phyloP scores from a whole-genome alignment of 2,888 invertebrate species.

The Heliconius cydno region DNA sequence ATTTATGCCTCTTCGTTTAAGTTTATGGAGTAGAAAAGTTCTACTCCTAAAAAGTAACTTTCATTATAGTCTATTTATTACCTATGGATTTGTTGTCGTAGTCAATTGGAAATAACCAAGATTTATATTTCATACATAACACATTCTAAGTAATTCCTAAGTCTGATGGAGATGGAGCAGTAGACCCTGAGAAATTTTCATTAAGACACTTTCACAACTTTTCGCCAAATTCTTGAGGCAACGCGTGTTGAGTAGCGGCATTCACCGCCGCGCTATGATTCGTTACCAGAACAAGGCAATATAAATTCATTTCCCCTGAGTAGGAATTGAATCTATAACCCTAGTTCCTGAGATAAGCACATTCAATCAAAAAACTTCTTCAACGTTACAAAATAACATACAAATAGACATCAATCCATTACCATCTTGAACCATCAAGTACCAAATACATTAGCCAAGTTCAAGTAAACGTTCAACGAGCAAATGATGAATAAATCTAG shows the following conservation, averaged over 20 bases:
- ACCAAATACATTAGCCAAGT: background rate
- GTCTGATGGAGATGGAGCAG: too few species aligned
- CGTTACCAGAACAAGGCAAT: background rate
- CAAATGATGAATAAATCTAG: constrained; percentile 2
- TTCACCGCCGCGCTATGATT: background rate
- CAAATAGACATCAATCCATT: too few species aligned
- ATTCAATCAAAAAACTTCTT: too few species aligned
- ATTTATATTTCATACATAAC: too few species aligned
- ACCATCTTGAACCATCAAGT: background rate
- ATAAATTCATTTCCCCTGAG: background rate
- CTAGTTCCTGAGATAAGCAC: too few species aligned
- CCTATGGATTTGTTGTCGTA: too few species aligned
- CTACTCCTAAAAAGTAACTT: background rate
- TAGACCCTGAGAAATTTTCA: background rate
- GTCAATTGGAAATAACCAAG: too few species aligned
- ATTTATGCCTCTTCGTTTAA: background rate
- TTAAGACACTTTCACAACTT: background rate
- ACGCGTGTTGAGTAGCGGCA: background rate
- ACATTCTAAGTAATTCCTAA: too few species aligned
- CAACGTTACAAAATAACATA: too few species aligned
- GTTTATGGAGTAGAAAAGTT: background rate
- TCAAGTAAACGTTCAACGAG: background rate
- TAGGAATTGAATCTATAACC: background rate
- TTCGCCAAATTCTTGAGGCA: background rate
- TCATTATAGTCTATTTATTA: too few species aligned